A percentile compares a stretch with the other conserved stretches of the same genome.
Evolutionary conservation across 2,113 vertebrate species (phyloP).

Genomic region (Prinia subflava): DNA sequence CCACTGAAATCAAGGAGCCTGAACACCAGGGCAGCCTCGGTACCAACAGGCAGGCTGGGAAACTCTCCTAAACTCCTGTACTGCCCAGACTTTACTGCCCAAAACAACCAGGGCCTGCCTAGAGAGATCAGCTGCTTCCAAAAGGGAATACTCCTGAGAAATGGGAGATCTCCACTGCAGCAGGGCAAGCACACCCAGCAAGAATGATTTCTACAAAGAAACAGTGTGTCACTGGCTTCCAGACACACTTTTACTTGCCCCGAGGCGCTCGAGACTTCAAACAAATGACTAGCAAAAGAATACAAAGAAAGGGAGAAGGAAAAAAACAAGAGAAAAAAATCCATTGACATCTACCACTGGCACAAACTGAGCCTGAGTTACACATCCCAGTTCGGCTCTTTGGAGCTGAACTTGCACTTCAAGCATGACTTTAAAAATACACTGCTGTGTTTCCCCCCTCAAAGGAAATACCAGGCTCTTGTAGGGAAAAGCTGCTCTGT

Average conservation of each 20-base stretch:
- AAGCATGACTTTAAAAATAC: neutral
- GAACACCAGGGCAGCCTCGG: neutral
- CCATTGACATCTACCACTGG: neutral
- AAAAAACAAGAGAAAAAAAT: neutral
- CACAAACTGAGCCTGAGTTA: neutral
- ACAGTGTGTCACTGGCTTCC: fast-evolving
- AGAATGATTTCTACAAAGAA: neutral
- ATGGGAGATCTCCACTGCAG: neutral
- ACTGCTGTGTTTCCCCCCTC: fast-evolving
- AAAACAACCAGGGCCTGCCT: fast-evolving
- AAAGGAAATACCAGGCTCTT: neutral
- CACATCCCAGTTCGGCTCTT: neutral
- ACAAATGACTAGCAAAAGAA: neutral
- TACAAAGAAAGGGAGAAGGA: fast-evolving
- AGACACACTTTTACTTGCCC: neutral
- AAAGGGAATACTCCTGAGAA: fast-evolving
- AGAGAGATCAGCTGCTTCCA: neutral
- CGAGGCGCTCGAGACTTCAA: neutral
- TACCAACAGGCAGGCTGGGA: neutral
- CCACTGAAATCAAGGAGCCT: neutral
- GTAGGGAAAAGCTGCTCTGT: neutral
- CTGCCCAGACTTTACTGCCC: neutral
- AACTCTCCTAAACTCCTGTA: fast-evolving
- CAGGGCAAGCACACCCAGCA: neutral
- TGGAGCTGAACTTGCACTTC: neutral